phyloP scores from a whole-genome alignment of 2,797 vertebrate genomes.

The Heterohyrax brucei region DNA sequence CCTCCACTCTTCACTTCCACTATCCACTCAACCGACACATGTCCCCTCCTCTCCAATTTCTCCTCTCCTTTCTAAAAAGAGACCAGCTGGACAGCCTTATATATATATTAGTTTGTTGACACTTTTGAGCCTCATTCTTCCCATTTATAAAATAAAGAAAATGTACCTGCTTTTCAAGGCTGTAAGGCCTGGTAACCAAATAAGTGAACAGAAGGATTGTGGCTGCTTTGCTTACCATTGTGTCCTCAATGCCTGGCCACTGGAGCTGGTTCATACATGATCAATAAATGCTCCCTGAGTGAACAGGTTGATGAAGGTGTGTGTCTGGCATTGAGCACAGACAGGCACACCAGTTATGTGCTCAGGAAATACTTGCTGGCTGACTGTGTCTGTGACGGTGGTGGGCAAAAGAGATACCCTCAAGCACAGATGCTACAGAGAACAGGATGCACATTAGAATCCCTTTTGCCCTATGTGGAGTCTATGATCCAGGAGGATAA shows the following conservation, averaged over 20 bases:
- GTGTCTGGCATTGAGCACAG: background rate
- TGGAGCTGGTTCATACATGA: background rate
- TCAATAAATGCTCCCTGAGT: background rate
- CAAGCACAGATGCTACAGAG: fast-evolving
- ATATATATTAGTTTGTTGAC: background rate
- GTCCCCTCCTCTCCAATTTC: no score
- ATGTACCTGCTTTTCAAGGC: background rate
- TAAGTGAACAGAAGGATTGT: background rate
- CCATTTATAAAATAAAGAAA: background rate
- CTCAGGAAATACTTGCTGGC: background rate
- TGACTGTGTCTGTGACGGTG: background rate
- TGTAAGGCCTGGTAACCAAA: background rate
- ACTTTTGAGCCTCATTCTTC: background rate
- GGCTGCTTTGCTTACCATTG: background rate
- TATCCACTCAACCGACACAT: no score
- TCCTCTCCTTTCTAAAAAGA: no score
- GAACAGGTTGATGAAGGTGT: background rate
- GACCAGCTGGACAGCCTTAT: no score
- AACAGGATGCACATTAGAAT: background rate
- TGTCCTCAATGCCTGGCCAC: background rate
- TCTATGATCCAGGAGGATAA: background rate
- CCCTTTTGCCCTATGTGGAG: background rate
- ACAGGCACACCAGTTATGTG: background rate
- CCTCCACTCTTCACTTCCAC: no score
- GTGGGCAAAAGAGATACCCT: background rate